Conservation (phyloP, 2,797 vertebrate species). For the Pachyuromys duprasi region DNA sequence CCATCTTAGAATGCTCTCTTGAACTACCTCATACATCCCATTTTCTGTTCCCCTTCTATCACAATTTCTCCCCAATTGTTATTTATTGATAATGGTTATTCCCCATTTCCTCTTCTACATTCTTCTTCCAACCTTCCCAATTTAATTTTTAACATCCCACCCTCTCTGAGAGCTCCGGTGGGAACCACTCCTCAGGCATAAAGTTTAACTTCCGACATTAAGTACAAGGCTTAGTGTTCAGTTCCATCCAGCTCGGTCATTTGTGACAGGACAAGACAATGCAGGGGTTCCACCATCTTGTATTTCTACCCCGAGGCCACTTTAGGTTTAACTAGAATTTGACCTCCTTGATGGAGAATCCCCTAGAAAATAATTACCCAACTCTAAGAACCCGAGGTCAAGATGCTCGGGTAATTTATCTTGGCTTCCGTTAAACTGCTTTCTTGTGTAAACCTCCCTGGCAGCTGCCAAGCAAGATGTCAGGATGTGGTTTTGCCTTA, state of each 20-base stretch:
- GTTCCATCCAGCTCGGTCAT: background rate
- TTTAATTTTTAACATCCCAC: too few relatives aligned
- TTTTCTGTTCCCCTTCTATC: background rate
- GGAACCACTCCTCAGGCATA: background rate
- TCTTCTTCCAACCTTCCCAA: background rate
- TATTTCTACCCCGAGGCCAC: background rate
- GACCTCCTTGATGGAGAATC: background rate
- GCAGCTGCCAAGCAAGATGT: background rate
- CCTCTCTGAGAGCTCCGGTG: background rate
- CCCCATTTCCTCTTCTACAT: background rate
- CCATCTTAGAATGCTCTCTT: background rate
- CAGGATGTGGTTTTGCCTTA: conserved; percentile 4
- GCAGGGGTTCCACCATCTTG: background rate
- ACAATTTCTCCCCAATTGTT: background rate
- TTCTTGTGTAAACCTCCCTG: background rate
- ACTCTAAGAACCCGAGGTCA: background rate
- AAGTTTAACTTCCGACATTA: too few relatives aligned
- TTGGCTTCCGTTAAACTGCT: background rate
- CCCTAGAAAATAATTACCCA: background rate
- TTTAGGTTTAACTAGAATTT: background rate
- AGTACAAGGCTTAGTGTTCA: background rate
- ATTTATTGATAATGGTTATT: background rate
- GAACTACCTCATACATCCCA: background rate
- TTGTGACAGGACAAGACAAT: background rate
- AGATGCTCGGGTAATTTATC: background rate